Evolutionary conservation across 64 coral and sea anemone genomes (phyloP).

Genomic region (Hydrozoanthus tunicans): DNA sequence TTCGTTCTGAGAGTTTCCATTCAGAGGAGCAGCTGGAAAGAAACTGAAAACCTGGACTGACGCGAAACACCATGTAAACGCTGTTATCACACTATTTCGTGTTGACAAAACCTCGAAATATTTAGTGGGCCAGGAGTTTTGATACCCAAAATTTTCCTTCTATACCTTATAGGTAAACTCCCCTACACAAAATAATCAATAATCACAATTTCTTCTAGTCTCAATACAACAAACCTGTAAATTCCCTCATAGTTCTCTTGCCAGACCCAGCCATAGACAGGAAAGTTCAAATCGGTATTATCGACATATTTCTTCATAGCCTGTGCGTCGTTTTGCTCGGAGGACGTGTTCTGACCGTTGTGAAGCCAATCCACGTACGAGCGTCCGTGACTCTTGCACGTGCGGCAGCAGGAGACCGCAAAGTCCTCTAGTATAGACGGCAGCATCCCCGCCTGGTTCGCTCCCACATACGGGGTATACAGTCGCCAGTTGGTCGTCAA

Average conservation of each 20-base stretch:
- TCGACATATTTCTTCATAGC: conserved; percentile 22
- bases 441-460: conserved; percentile 17
- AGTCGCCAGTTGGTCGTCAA: conserved; percentile 44
- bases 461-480: conserved; percentile 38
- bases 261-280: conserved; percentile 37
- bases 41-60: too few species aligned
- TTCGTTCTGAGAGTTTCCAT: too few species aligned
- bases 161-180: background rate
- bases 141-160: too few species aligned
- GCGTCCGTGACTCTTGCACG: conserved; percentile 24
- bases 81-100: too few species aligned
- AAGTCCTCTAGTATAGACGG: conserved; percentile 36
- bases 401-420: conserved; percentile 30
- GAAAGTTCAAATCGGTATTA: conserved; percentile 45
- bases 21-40: too few species aligned
- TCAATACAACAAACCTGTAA: conserved; percentile 29
- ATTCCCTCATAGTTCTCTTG: conserved; percentile 31
- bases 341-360: conserved; percentile 22
- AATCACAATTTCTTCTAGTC: too few species aligned
- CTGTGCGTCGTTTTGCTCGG: conserved; percentile 14
- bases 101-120: too few species aligned
- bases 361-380: conserved; percentile 46
- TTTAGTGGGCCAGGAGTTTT: too few species aligned
- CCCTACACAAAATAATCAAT: background rate
- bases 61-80: too few species aligned